These are phyloP conservation scores for Drosophila chauvacae DNA, from an alignment of 1,140 invertebrate species.

Conservation along the genomic window DNA sequence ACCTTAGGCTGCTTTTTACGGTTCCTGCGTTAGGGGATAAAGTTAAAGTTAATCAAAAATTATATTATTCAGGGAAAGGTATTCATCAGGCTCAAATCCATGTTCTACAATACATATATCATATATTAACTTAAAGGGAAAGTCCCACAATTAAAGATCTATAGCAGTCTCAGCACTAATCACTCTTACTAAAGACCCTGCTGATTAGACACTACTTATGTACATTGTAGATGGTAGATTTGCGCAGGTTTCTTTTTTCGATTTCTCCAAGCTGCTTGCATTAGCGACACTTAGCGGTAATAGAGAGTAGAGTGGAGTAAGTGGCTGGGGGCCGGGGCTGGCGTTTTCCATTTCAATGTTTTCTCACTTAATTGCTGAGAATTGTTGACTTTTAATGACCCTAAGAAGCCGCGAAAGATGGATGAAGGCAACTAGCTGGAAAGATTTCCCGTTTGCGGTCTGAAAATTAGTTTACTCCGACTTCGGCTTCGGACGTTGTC, in stretches of 20 bases:
- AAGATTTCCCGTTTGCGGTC: conserved; percentile 35
- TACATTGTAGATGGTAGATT: not conserved
- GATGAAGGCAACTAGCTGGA: conserved; percentile 20
- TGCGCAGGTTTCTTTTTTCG: conserved; percentile 16
- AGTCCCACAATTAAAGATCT: not conserved
- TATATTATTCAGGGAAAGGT: not conserved
- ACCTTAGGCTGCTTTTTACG: not conserved
- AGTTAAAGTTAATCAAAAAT: too few species aligned
- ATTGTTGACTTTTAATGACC: conserved; percentile 38
- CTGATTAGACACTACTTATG: conserved; percentile 4
- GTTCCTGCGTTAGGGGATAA: not conserved
- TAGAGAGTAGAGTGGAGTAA: not conserved
- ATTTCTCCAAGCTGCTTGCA: conserved; percentile 27
- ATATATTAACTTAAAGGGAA: not conserved
- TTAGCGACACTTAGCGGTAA: conserved; percentile 36
- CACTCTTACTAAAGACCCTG: conserved; percentile 1
- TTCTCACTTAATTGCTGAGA: conserved; percentile 43
- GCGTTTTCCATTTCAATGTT: conserved; percentile 42
- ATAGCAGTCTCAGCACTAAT: not conserved
- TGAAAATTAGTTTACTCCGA: conserved; percentile 37
- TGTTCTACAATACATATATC: not conserved
- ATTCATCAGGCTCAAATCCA: not conserved
- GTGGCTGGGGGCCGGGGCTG: not conserved
- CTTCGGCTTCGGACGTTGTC: conserved; percentile 2
- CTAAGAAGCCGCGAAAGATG: conserved; percentile 6